Evolutionary conservation across 2,113 vertebrate species (phyloP).

Genomic region (cattle (Bos taurus)): ARS-UCD2.0 NC_037329.1:19257501-19258000

Average conservation of each 20-base stretch:
- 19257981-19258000: background rate
- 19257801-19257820: background rate
- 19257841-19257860: background rate
- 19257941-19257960: background rate
- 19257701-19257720: background rate
- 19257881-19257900: background rate
- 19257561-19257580: background rate
- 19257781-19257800: background rate
- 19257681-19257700: background rate
- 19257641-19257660: background rate
- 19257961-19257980: background rate
- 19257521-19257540: background rate
- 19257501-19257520: background rate
- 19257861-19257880: background rate
- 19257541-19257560: background rate
- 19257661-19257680: background rate
- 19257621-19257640: background rate
- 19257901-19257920: background rate
- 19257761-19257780: background rate
- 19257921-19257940: background rate
- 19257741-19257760: background rate
- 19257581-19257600: conserved; percentile 5
- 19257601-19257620: background rate
- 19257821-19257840: background rate
- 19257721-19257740: background rate